Conservation (phyloP, 2,888 invertebrate species). For the Perizoma flavofasciatum region DNA sequence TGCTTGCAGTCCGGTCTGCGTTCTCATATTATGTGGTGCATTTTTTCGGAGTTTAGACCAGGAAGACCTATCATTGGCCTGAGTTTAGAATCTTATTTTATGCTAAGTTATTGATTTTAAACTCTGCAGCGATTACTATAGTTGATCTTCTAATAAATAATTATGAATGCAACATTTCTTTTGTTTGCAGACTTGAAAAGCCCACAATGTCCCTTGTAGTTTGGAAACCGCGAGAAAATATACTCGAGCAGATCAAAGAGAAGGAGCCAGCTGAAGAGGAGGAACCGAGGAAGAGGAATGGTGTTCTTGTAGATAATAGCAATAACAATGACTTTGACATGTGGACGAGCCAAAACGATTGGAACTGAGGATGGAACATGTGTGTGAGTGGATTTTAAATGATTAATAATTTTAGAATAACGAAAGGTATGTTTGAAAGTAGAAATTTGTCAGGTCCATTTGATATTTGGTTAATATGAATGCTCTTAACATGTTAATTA, state of each 20-base stretch:
- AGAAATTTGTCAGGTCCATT: constrained; percentile 27
- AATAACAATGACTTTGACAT: constrained; percentile 73
- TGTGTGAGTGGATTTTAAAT: neutral
- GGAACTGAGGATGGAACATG: constrained; percentile 5
- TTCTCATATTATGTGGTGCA: too few relatives aligned
- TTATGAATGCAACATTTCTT: neutral
- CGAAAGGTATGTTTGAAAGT: constrained; percentile 38
- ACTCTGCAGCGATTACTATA: too few relatives aligned
- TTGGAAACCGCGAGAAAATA: constrained; percentile 89
- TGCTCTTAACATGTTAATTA: constrained; percentile 6
- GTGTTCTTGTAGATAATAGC: constrained; percentile 61
- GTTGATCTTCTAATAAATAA: too few relatives aligned
- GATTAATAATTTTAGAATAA: too few relatives aligned
- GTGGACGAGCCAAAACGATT: constrained; percentile 48
- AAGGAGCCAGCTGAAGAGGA: constrained; percentile 53
- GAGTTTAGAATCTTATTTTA: too few relatives aligned
- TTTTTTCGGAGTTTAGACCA: too few relatives aligned
- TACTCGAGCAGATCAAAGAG: constrained; percentile 61
- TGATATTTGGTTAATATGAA: constrained; percentile 28
- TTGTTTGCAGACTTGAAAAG: constrained; percentile 82
- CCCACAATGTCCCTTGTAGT: constrained; percentile 92
- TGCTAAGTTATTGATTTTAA: too few relatives aligned
- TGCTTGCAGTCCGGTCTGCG: too few relatives aligned
- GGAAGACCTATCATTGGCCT: too few relatives aligned
- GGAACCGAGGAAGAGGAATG: constrained; percentile 55